Evolutionary conservation across 2,888 invertebrate genomes (phyloP).

Genomic region (Zygothrica quintamaculata): DNA sequence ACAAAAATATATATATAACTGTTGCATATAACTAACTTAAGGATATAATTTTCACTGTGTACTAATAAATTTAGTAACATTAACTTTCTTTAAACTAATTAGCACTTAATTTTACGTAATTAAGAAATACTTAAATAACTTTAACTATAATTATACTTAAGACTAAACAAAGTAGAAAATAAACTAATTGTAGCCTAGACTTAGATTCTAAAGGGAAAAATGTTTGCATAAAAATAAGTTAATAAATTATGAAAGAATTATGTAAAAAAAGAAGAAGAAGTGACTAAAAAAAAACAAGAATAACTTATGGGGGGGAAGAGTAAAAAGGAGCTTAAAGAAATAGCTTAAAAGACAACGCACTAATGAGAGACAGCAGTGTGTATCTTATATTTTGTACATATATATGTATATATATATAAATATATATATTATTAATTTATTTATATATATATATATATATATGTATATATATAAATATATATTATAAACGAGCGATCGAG

Average conservation of each 20-base stretch:
- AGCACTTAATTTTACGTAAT: too few relatives aligned
- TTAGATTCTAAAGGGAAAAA: too few relatives aligned
- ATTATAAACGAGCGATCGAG: constrained; percentile 57
- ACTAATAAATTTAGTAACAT: too few relatives aligned
- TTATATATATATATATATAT: constrained; percentile 13
- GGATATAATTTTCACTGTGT: too few relatives aligned
- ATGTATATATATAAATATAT: constrained; percentile 8
- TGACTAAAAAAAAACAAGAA: not conserved
- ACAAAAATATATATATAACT: too few relatives aligned
- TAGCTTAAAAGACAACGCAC: constrained; percentile 77
- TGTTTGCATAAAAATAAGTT: too few relatives aligned
- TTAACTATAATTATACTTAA: too few relatives aligned
- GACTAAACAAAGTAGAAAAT: too few relatives aligned
- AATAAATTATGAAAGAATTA: too few relatives aligned
- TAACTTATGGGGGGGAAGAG: constrained; percentile 4
- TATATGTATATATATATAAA: constrained; percentile 7
- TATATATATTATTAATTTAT: constrained; percentile 12
- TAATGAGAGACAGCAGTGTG: constrained; percentile 74
- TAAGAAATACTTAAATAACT: too few relatives aligned
- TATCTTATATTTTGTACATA: constrained; percentile 28
- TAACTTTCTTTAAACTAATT: too few relatives aligned
- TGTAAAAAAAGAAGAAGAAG: constrained; percentile 30
- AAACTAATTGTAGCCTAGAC: not conserved
- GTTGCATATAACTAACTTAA: too few relatives aligned
- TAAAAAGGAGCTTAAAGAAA: constrained; percentile 34